Evolutionary conservation across 2,797 vertebrate species (phyloP).

Genomic region (Scleropages formosus): DNA sequence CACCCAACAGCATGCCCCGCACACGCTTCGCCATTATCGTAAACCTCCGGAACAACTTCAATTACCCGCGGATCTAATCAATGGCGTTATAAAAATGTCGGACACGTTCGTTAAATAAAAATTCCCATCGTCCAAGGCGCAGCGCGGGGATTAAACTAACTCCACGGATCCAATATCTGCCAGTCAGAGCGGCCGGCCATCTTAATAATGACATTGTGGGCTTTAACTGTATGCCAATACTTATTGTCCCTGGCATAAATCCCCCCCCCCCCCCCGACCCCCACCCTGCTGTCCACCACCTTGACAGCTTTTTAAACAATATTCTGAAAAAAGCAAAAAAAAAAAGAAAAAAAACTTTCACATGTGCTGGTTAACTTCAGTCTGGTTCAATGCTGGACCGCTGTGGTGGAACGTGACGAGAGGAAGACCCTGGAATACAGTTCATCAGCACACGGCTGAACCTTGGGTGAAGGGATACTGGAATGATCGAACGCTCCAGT

Average conservation of each 20-base stretch:
- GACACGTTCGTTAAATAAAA: conserved; percentile 9
- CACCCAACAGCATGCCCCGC: too few relatives aligned
- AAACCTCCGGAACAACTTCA: conserved; percentile 7
- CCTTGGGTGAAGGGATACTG: too few relatives aligned
- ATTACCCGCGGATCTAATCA: conserved; percentile 9
- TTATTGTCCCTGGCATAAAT: too few relatives aligned
- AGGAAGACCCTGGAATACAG: not conserved
- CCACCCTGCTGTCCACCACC: too few relatives aligned
- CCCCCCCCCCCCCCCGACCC: too few relatives aligned
- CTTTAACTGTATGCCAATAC: not conserved
- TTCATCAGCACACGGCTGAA: too few relatives aligned
- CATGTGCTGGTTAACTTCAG: not conserved
- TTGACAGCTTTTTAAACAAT: too few relatives aligned
- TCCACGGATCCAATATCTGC: not conserved
- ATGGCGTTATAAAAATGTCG: not conserved
- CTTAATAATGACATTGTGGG: not conserved
- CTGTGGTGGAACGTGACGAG: not conserved
- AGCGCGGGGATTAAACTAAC: not conserved
- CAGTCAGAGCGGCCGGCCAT: not conserved
- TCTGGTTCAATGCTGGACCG: too few relatives aligned
- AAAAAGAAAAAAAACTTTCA: too few relatives aligned
- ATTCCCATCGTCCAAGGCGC: not conserved
- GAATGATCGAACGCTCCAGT: too few relatives aligned
- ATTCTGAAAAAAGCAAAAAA: not conserved
- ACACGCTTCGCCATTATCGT: not conserved